Percentiles rank a stretch among this genome's conserved stretches.
phyloP scores from a whole-genome alignment of 2,888 invertebrate species.

The Philaethria dido region DNA sequence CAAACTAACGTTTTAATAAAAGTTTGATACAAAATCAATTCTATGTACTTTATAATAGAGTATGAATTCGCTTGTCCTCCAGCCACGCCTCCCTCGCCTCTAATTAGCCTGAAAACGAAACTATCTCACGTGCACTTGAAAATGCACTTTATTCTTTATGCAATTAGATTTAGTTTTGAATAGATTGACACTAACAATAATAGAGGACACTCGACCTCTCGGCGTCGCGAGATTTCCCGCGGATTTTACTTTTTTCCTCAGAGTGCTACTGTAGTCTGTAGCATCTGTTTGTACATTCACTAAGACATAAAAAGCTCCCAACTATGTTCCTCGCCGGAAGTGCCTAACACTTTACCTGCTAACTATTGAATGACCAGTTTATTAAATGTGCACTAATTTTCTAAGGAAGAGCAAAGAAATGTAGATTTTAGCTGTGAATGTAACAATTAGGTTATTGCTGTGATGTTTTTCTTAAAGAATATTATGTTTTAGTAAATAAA shows the following conservation, averaged over 20 bases:
- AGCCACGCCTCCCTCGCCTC: conserved; percentile 60
- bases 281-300: conserved; percentile 42
- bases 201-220: conserved; percentile 77
- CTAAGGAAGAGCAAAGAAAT: background rate
- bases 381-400: conserved; percentile 22
- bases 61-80: conserved; percentile 54
- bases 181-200: conserved; percentile 56
- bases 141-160: conserved; percentile 50
- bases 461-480: background rate
- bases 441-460: background rate
- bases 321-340: conserved; percentile 39
- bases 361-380: conserved; percentile 29
- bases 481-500: background rate
- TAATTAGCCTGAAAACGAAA: conserved; percentile 80
- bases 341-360: conserved; percentile 36
- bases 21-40: conserved; percentile 38
- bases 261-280: conserved; percentile 44
- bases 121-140: conserved; percentile 46
- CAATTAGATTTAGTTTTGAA: conserved; percentile 52
- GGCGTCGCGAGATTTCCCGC: conserved; percentile 67
- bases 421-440: background rate
- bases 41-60: conserved; percentile 51
- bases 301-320: conserved; percentile 42
- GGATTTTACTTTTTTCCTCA: conserved; percentile 55
- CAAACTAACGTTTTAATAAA: conserved; percentile 44